Conservation (phyloP, 37 sponge, comb jelly and placozoan species). For the Geodia barretti region DNA sequence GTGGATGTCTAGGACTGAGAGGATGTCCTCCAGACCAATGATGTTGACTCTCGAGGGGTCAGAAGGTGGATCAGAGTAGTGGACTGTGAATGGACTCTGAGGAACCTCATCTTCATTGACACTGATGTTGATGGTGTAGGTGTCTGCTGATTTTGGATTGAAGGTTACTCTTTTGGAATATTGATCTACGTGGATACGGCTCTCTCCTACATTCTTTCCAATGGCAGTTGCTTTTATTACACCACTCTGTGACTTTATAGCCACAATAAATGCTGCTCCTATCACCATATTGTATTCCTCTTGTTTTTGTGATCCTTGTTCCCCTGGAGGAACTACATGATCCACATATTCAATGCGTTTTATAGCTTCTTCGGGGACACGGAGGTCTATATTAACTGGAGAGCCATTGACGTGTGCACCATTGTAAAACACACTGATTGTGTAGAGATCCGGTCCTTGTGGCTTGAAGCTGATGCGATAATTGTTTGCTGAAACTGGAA, state of each 20-base stretch:
- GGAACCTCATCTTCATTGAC: constrained; percentile 31
- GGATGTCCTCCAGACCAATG: constrained; percentile 12
- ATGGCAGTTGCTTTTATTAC: too few relatives aligned
- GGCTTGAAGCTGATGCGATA: constrained; percentile 30
- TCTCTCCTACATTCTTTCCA: too few relatives aligned
- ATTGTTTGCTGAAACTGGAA: too few relatives aligned
- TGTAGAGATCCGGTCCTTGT: constrained; percentile 33
- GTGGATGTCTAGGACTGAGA: constrained; percentile 3
- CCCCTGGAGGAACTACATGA: too few relatives aligned
- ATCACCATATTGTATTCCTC: too few relatives aligned
- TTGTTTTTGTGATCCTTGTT: too few relatives aligned
- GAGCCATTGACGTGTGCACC: constrained; percentile 45
- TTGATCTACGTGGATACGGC: too few relatives aligned
- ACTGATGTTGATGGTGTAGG: constrained; percentile 36
- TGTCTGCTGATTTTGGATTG: constrained; percentile 45
- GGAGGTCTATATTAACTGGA: constrained; percentile 43
- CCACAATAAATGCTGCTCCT: too few relatives aligned
- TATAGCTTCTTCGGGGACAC: background rate
- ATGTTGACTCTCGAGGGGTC: constrained; percentile 28
- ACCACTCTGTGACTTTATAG: too few relatives aligned
- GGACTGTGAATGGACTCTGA: constrained; percentile 33
- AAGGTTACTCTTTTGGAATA: too few relatives aligned
- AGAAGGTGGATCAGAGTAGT: background rate
- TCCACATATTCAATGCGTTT: too few relatives aligned
- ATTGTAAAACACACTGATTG: constrained; percentile 24